Percentiles rank a stretch among this genome's conserved stretches.
Conservation (phyloP, 92 coral and sea anemone genomes). For the Pocillopora grandis region DNA sequence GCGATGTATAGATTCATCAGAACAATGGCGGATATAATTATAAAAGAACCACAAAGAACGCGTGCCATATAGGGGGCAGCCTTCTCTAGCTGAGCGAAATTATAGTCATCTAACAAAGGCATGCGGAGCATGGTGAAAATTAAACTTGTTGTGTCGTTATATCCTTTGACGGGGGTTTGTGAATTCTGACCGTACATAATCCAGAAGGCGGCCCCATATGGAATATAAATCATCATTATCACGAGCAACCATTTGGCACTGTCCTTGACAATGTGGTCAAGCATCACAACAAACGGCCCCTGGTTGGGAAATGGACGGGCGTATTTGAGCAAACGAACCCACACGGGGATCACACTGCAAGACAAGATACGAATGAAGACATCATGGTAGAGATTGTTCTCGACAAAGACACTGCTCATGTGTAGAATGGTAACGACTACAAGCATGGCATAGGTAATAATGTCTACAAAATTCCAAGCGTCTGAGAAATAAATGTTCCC, state of each 20-base stretch:
- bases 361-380: slow-evolving; percentile 62
- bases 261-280: slow-evolving; percentile 72
- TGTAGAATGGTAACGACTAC: slow-evolving; percentile 58
- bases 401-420: slow-evolving; percentile 44
- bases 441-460: slow-evolving; percentile 76
- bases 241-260: slow-evolving; percentile 75
- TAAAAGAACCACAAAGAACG: slow-evolving; percentile 72
- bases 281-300: slow-evolving; percentile 84
- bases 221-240: slow-evolving; percentile 72
- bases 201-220: slow-evolving; percentile 85
- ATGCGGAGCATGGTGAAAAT: slow-evolving; percentile 62
- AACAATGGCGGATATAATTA: slow-evolving; percentile 68
- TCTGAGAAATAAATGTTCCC: slow-evolving; percentile 71
- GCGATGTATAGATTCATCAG: slow-evolving; percentile 80
- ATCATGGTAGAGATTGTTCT: slow-evolving; percentile 33
- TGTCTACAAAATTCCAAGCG: slow-evolving; percentile 80
- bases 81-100: slow-evolving; percentile 50
- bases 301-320: slow-evolving; percentile 80
- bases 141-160: slow-evolving; percentile 50
- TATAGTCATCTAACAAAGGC: slow-evolving; percentile 65
- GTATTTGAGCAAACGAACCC: slow-evolving; percentile 80
- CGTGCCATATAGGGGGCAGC: slow-evolving; percentile 76
- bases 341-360: slow-evolving; percentile 62
- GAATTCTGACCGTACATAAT: slow-evolving; percentile 75
- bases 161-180: slow-evolving; percentile 65